These are phyloP conservation scores for Anolis carolinensis DNA, from an alignment of 2,113 vertebrate genomes.

Conservation along the genomic window DNA sequence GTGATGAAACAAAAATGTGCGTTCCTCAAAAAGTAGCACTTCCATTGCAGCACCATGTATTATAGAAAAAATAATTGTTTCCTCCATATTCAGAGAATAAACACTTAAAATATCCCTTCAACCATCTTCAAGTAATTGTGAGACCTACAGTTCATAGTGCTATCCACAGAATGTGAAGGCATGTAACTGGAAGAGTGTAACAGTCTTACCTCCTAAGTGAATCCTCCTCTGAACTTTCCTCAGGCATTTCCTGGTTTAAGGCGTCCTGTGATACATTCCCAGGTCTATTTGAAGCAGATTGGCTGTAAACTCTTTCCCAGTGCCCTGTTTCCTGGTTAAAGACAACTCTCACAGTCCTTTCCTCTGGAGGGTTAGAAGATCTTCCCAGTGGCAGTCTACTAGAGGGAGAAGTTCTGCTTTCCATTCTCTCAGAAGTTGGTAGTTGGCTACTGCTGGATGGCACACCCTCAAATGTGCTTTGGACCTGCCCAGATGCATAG, in stretches of 20 bases:
- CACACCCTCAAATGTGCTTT: slow-evolving; percentile 80
- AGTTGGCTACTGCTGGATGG: slow-evolving; percentile 80
- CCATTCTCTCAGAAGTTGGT: slow-evolving; percentile 81
- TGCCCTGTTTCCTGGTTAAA: slow-evolving; percentile 97
- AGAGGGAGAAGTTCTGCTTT: slow-evolving; percentile 75
- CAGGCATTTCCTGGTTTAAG: slow-evolving; percentile 98
- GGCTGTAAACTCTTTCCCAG: slow-evolving; percentile 94
- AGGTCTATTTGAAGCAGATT: slow-evolving; percentile 82
- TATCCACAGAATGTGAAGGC: slow-evolving; percentile 44
- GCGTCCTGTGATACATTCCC: slow-evolving; percentile 91
- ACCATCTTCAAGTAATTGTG: background rate
- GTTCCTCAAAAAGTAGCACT: slow-evolving; percentile 25
- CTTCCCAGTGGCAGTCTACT: slow-evolving; percentile 83
- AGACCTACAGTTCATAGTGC: slow-evolving; percentile 6
- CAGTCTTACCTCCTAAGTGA: slow-evolving; percentile 91
- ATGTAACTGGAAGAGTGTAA: slow-evolving; percentile 15
- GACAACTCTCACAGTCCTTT: slow-evolving; percentile 93
- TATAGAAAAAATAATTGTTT: background rate
- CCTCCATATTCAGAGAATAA: background rate
- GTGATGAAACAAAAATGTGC: slow-evolving; percentile 36
- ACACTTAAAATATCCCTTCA: slow-evolving; percentile 7
- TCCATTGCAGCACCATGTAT: background rate
- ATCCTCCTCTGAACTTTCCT: slow-evolving; percentile 95
- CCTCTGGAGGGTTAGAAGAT: slow-evolving; percentile 81
- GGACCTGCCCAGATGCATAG: slow-evolving; percentile 82